Evolutionary conservation across 2,888 invertebrate species (phyloP), one percentile per base, ranked within the genome.

Genomic region (Aspidiotus rigidus): DNA sequence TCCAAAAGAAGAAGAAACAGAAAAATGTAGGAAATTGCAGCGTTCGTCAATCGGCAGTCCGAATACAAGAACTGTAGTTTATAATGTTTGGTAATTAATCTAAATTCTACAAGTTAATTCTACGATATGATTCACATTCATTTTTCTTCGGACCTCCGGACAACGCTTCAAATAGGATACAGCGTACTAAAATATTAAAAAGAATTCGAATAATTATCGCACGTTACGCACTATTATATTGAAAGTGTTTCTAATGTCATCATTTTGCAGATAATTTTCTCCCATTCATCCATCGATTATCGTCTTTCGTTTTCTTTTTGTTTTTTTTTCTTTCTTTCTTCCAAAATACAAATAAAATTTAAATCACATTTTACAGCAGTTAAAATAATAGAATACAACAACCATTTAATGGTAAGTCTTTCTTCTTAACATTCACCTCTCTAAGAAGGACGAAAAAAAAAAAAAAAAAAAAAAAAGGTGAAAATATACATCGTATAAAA

Each of bases 351-450:
- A 62, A 62, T 42, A 62, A 42, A 11, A n/a, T 57, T 62, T 59
- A 17, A 62, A 62, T 62, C 62, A 62, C 62, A 62, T 39, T 60
- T 41, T 42, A 62, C 17, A 55, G 17, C 28, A 49, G 49, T 56
- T 55, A 55, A 59, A 28, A 28, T 59, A 59, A 59, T 59, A 42
- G 13, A 62, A 62, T 40, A 62, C 41, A 62, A 62, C 62, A 62
- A 62, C 62, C 62, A 62, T 62, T 62, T 42, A 62, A n/a, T 62
- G 62, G 62, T 62, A 62, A 62, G 62, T 62, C 62, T 62, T 62
- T 62, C 42, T 62, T 28, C 62, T 62, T 62, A 62, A 62, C 16
- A 41, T 41, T 44, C 59, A 59, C 62, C 44, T 28, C 41, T 28
- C 28, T 28, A 28, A 28, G 28, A 28, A 28, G 28, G 28, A 28